A percentile compares a stretch with the other conserved stretches of the same genome.
Conservation (phyloP, 2,888 invertebrate species). For the Ischnus inquisitorius region DNA sequence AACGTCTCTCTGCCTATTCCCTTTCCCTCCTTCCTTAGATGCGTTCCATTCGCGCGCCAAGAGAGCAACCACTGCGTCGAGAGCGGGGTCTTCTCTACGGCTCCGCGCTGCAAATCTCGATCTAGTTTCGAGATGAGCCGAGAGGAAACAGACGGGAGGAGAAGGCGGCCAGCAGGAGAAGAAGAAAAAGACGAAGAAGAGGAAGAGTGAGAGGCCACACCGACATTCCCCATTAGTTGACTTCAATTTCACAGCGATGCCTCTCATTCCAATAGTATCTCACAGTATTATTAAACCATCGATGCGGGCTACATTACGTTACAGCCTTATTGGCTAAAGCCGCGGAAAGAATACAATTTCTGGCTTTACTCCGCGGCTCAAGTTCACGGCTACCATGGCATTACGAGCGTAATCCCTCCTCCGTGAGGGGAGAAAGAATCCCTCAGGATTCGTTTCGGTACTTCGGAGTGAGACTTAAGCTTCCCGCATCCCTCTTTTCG, state of each 20-base stretch:
- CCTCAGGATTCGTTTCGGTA: constrained; percentile 54
- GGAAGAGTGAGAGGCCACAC: constrained; percentile 21
- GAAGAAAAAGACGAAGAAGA: neutral
- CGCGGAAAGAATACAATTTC: neutral
- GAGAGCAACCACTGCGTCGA: neutral
- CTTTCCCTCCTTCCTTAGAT: constrained; percentile 14
- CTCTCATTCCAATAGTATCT: constrained; percentile 56
- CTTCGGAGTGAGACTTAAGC: constrained; percentile 47
- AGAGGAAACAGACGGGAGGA: constrained; percentile 7
- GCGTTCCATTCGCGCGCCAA: constrained; percentile 48
- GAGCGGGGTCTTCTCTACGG: constrained; percentile 1
- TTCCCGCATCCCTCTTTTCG: constrained; percentile 31
- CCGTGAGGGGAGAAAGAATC: constrained; percentile 48
- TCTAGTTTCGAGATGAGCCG: constrained; percentile 60
- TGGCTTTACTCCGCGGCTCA: neutral
- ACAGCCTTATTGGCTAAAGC: neutral
- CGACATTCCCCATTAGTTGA: constrained; percentile 62
- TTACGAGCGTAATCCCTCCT: constrained; percentile 45
- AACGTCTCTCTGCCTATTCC: constrained; percentile 65
- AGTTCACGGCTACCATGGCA: neutral
- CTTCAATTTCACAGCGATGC: constrained; percentile 62
- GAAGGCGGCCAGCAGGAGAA: neutral
- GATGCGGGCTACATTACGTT: neutral
- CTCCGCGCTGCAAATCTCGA: constrained; percentile 63
- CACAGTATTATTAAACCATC: constrained; percentile 41